phyloP scores from a whole-genome alignment of 2,888 invertebrate species.

The Abrostola triplasia region DNA sequence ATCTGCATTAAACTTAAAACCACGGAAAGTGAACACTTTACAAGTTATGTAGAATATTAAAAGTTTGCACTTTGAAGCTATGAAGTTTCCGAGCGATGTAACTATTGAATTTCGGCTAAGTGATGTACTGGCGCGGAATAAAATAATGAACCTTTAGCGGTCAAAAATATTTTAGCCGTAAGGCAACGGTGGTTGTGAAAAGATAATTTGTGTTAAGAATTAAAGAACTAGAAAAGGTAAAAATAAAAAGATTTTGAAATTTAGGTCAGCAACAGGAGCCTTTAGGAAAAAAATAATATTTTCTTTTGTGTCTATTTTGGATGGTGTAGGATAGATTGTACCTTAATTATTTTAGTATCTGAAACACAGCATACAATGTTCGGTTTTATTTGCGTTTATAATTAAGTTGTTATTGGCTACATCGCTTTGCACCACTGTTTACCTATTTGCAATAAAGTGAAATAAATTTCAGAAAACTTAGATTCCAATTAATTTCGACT shows the following conservation, averaged over 20 bases:
- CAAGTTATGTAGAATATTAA: conserved; percentile 38
- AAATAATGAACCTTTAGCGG: conserved; percentile 47
- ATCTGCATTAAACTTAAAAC: conserved; percentile 39
- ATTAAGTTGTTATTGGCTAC: too few species aligned
- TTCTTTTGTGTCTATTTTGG: neutral
- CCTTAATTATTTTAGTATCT: neutral
- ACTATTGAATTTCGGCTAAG: conserved; percentile 46
- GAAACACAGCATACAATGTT: too few species aligned
- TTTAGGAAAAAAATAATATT: neutral
- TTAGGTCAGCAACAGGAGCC: neutral
- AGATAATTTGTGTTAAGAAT: conserved; percentile 19
- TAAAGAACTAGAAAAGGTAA: conserved; percentile 8
- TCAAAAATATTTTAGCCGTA: conserved; percentile 3
- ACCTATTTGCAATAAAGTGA: too few species aligned
- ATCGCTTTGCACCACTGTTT: too few species aligned
- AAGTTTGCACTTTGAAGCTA: conserved; percentile 34
- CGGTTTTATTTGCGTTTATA: too few species aligned
- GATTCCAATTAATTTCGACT: too few species aligned
- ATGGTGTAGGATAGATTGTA: too few species aligned
- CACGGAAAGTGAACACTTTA: conserved; percentile 33
- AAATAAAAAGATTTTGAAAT: neutral
- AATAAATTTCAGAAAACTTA: too few species aligned
- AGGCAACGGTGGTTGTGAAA: conserved; percentile 11
- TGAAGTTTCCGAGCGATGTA: conserved; percentile 27
- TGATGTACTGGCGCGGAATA: conserved; percentile 32